phyloP scores from a whole-genome alignment of 2,113 vertebrate species.

The Pteronura brasiliensis region DNA sequence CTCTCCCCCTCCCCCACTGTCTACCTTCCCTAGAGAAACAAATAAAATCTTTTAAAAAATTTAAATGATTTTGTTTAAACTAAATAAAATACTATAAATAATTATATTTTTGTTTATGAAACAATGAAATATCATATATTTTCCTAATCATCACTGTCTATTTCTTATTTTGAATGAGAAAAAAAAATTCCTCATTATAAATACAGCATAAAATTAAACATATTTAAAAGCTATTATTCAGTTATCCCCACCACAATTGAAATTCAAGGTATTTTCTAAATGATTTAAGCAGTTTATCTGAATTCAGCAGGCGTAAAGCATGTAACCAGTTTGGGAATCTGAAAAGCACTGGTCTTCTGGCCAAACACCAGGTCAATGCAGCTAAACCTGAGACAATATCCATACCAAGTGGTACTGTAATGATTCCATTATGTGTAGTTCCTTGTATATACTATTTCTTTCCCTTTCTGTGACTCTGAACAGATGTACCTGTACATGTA shows the following conservation, averaged over 20 bases:
- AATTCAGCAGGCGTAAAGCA: neutral
- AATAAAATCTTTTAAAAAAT: neutral
- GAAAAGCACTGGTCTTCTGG: neutral
- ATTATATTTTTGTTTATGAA: neutral
- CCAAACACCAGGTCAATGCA: neutral
- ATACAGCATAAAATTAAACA: neutral
- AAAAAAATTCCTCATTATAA: neutral
- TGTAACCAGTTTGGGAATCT: neutral
- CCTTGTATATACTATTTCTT: neutral
- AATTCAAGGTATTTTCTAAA: neutral
- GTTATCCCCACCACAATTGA: neutral
- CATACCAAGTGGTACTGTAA: neutral
- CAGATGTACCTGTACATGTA: neutral
- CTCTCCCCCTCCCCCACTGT: accelerated
- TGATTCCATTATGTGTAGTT: neutral
- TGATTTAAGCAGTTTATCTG: neutral
- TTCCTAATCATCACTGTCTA: neutral
- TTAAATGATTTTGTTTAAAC: neutral
- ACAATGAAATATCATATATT: neutral
- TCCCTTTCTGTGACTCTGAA: neutral
- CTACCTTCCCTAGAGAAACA: neutral
- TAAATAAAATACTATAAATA: neutral
- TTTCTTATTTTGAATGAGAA: neutral
- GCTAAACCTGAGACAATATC: neutral
- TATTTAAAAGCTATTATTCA: neutral